phyloP scores from a whole-genome alignment of 1,140 invertebrate genomes.

The Tetramorium parvispinum region DNA sequence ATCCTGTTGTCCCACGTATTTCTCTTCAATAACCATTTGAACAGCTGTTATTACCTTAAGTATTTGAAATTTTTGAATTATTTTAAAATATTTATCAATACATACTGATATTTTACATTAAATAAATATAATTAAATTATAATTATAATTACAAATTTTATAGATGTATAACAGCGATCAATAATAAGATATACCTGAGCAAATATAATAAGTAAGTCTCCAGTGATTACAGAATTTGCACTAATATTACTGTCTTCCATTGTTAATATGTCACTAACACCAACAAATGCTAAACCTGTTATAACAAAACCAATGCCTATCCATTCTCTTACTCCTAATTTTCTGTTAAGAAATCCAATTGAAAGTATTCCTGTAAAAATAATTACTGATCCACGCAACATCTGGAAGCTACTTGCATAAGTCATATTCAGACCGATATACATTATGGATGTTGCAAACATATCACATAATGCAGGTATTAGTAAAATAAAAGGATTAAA shows the following conservation, averaged over 20 bases:
- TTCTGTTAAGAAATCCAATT: conserved; percentile 93
- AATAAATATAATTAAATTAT: background rate
- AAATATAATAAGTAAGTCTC: conserved; percentile 87
- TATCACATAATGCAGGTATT: conserved; percentile 94
- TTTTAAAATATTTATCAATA: background rate
- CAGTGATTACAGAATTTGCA: conserved; percentile 94
- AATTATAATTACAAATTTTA: background rate
- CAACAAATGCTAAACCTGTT: conserved; percentile 93
- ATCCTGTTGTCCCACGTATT: conserved; percentile 93
- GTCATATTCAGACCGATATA: conserved; percentile 97
- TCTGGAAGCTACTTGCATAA: conserved; percentile 97
- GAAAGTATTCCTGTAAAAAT: conserved; percentile 97
- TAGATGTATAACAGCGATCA: background rate
- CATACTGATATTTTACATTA: background rate
- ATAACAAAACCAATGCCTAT: conserved; percentile 93
- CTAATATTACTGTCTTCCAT: conserved; percentile 85
- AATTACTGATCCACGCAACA: conserved; percentile 97
- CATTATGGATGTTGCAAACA: conserved; percentile 93
- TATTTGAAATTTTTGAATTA: background rate
- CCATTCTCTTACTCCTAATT: conserved; percentile 92
- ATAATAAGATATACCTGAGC: conserved; percentile 38
- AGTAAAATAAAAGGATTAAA: conserved; percentile 94
- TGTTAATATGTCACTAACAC: conserved; percentile 90
- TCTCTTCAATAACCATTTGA: conserved; percentile 98
- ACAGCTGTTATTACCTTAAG: conserved; percentile 91